Evolutionary conservation across 2,888 invertebrate genomes (phyloP), one percentile per base, ranked within the genome.

Genomic region (Leucozona laternaria): DNA sequence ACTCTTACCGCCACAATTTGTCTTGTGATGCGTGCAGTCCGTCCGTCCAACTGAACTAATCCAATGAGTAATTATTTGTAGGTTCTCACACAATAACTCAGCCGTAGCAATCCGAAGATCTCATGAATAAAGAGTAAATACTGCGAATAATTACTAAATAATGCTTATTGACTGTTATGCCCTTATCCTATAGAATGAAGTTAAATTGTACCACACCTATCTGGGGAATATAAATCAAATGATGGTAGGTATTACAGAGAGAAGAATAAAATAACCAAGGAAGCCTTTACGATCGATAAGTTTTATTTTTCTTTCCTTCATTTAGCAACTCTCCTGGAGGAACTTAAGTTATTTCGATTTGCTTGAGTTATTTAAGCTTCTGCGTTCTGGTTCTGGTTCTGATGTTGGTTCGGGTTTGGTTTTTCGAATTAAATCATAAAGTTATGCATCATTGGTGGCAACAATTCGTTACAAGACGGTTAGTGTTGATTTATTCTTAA

Each of bases 361-460:
- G 62, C 55, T 55, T 43, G 37, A 71, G 55, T 66, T 31, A 17
- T 66, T 62, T 60, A 13, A 34, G 58, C 20, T 55, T 43, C 57
- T 45, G n/a, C n/a, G n/a, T n/a, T n/a, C n/a, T n/a, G n/a, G n/a
- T n/a, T n/a, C n/a, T n/a, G n/a, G n/a, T n/a, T n/a, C n/a, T n/a
- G n/a, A n/a, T n/a, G n/a, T n/a, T n/a, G 64, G 25, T 45, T 45
- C 2, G 17, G 25, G 7, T 31, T 45, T 10, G 45, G 43, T 53
- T 37, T 34, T 57, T 55, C 15, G 55, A 72, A 72, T 72, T 72
- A 72, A 72, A 72, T 72, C 71, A 72, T 72, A 72, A 72, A 58
- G 45, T 72, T 55, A 72, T 72, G 71, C 71, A 43, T 58, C 71
- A 72, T 72, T 57, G 71, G 55, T 31, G 57, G 37, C 55, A 53